Evolutionary conservation across 2,797 vertebrate genomes (phyloP).

Genomic region (Lithobates pipiens): DNA sequence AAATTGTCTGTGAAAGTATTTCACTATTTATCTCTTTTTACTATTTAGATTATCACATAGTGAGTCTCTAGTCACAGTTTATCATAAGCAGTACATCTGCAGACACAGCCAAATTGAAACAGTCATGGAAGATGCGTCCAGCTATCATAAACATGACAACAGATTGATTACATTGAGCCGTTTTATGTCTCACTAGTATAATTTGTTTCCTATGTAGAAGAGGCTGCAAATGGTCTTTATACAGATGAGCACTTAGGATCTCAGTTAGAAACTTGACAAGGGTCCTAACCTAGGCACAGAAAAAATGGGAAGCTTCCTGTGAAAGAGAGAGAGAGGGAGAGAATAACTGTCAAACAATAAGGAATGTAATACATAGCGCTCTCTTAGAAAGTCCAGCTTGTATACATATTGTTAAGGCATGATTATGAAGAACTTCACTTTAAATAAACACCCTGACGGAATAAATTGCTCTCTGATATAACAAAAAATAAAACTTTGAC

Average conservation of each 20-base stretch:
- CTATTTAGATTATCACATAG: constrained; percentile 84
- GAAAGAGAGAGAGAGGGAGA: constrained; percentile 87
- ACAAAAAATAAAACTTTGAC: constrained; percentile 87
- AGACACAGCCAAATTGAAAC: constrained; percentile 81
- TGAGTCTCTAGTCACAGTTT: constrained; percentile 78
- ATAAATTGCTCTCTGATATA: constrained; percentile 89
- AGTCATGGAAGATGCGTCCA: constrained; percentile 82
- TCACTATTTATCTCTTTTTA: constrained; percentile 85
- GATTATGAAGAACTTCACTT: constrained; percentile 91
- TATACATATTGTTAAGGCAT: constrained; percentile 91
- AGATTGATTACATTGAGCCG: constrained; percentile 88
- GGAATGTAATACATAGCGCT: constrained; percentile 92
- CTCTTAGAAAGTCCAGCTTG: constrained; percentile 90
- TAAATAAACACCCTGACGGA: constrained; percentile 91
- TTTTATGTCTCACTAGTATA: constrained; percentile 89
- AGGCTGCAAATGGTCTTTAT: constrained; percentile 93
- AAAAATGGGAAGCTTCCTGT: constrained; percentile 94
- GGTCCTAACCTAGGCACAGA: constrained; percentile 87
- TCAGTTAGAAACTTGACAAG: constrained; percentile 85
- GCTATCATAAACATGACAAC: constrained; percentile 88
- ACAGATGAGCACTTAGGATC: constrained; percentile 92
- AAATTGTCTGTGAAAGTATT: constrained; percentile 84
- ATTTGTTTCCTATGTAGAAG: constrained; percentile 90
- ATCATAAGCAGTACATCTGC: constrained; percentile 85
- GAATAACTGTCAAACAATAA: constrained; percentile 97